Base-by-base conservation (phyloP, 2,888 invertebrate genomes). In the Tromatobia lineatoria region DNA sequence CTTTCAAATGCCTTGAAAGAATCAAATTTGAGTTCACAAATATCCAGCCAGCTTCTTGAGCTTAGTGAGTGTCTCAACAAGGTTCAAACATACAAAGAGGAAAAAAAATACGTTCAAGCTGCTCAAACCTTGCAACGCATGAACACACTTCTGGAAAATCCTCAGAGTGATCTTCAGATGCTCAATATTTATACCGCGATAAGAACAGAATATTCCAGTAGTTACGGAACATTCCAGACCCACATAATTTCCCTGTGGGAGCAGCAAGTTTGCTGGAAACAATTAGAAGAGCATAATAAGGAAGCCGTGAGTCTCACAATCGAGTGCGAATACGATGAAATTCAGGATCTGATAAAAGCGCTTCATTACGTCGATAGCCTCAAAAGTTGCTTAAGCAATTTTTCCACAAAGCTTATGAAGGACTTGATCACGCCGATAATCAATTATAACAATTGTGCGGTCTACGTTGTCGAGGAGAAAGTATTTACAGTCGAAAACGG, bases 381-480 rank as follows among this genome's bases (percentile, higher is more conserved):
- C 89, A 90, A 94, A 90, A 88, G 88, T 38, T 95, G 95, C 89
- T 91, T 97, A 7, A 94, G 95, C 47, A 93, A 94, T 74, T 95
- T 97, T 89, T 94, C 95, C 2, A 94, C 94, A 79, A 95, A 95
- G 88, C 89, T 97, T 20, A 93, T 96, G 87, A 94, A 95, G 45
- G 92, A 95, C 83, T 91, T 97, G 29, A 93, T 97, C 13, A 91
- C 94, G 74, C 95, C 96, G 0, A 94, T 97, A 0, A 95, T 96
- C 76, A 94, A 94, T 71, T 91, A 94, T 80, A 57, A 78, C 45
- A 94, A 95, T 15, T 92, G 93, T 82, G 89, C 88, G n/a, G 94
- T 96, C 3, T 93, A 92, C 61, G 92, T 94, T 4, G 94, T 94
- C 78, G 93, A 94, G 8, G 90, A 92, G 4, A 90, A 86, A 64